A percentile compares a stretch with the other conserved stretches of the same genome.
These are phyloP conservation scores for Drosophila yakuba DNA, from an alignment of 1,140 invertebrate species.

Conservation along the genomic window DNA sequence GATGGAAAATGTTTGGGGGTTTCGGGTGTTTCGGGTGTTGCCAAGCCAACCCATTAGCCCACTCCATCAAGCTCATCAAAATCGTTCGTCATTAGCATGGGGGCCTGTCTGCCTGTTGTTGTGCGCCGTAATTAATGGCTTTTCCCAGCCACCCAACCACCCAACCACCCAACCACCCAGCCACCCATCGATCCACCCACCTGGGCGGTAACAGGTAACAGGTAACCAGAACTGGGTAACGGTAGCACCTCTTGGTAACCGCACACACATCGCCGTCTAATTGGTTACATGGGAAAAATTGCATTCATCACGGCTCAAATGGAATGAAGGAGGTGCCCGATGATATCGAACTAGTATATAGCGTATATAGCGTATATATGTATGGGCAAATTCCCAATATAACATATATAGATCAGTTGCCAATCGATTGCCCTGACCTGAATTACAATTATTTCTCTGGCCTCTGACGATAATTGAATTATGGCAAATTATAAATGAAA, in stretches of 20 bases:
- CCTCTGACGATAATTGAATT: conserved; percentile 23
- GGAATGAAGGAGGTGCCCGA: background rate
- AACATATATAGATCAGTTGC: background rate
- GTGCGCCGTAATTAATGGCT: conserved; percentile 44
- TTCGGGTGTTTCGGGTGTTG: conserved; percentile 11
- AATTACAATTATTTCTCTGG: conserved; percentile 15
- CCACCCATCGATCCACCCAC: background rate
- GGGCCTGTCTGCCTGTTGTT: conserved; percentile 9
- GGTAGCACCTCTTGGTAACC: conserved; percentile 15
- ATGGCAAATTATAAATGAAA: conserved; percentile 1
- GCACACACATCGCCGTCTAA: conserved; percentile 15
- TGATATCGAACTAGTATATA: background rate
- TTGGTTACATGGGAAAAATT: conserved; percentile 36
- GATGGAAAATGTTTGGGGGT: background rate
- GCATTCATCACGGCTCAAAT: conserved; percentile 21
- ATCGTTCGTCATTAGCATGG: conserved; percentile 40
- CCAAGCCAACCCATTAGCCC: conserved; percentile 45
- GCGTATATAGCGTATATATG: background rate
- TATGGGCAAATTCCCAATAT: conserved; percentile 8
- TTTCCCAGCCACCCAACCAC: conserved; percentile 7
- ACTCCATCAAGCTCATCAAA: conserved; percentile 40
- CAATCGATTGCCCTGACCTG: conserved; percentile 28
- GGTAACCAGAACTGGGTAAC: conserved; percentile 25
- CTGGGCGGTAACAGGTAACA: conserved; percentile 27
- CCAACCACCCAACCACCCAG: background rate